A percentile compares a stretch with the other conserved stretches of the same genome.
Evolutionary conservation across 2,113 vertebrate species (phyloP).

Genomic region (Ammodytes marinus): DNA sequence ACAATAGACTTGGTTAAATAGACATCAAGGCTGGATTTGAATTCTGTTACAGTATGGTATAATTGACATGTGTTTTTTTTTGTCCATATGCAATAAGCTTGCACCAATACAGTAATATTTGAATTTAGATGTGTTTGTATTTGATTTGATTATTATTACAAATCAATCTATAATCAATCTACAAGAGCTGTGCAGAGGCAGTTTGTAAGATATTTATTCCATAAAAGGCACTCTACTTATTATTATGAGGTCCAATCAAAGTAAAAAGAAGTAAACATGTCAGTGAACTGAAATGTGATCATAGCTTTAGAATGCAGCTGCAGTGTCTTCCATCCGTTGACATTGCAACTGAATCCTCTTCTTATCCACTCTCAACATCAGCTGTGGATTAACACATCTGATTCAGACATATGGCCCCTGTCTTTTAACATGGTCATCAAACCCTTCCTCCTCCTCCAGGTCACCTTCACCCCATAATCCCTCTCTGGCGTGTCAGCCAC

Average conservation of each 20-base stretch:
- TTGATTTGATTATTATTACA: neutral
- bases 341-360: neutral
- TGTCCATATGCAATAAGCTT: neutral
- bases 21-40: neutral
- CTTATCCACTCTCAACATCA: conserved; percentile 18
- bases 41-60: neutral
- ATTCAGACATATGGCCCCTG: conserved; percentile 81
- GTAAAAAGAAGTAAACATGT: neutral
- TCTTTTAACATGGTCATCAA: conserved; percentile 85
- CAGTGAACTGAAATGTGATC: conserved; percentile 4
- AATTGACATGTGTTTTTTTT: neutral
- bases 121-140: neutral
- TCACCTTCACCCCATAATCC: conserved; percentile 91
- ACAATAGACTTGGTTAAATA: neutral
- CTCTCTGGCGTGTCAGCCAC: conserved; percentile 91
- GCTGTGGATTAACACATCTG: conserved; percentile 78
- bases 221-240: neutral
- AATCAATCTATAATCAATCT: neutral
- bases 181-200: neutral
- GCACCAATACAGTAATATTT: neutral
- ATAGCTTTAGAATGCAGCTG: neutral
- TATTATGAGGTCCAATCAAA: neutral
- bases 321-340: neutral
- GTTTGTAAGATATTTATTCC: neutral
- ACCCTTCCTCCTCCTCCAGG: conserved; percentile 87